Evolutionary conservation across 1,140 invertebrate genomes (phyloP).

Genomic region (Apocrypta bakeri): DNA sequence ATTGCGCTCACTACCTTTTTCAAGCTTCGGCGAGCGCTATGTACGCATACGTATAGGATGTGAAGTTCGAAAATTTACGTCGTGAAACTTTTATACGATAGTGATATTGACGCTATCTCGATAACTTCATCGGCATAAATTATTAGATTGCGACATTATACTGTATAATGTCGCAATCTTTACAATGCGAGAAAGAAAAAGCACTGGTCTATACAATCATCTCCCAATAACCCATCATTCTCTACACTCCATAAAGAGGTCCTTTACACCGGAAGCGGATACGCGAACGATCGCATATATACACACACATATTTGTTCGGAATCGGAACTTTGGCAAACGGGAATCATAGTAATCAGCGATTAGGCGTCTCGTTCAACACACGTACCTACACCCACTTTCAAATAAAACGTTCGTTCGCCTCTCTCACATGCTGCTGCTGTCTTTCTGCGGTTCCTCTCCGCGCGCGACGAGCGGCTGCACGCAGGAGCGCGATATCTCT

Average conservation of each 20-base stretch:
- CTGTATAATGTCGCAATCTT: no score
- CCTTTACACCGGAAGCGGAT: not conserved
- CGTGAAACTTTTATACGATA: no score
- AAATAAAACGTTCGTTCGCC: not conserved
- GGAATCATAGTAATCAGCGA: slow-evolving; percentile 35
- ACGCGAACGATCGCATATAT: not conserved
- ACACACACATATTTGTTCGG: no score
- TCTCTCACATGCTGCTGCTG: slow-evolving; percentile 13
- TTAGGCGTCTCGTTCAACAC: slow-evolving; percentile 41
- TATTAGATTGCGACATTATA: no score
- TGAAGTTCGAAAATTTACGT: slow-evolving; percentile 37
- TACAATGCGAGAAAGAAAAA: slow-evolving; percentile 2
- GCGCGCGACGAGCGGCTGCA: slow-evolving; percentile 35
- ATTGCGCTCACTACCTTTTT: not conserved
- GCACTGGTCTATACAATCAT: no score
- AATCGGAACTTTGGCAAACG: not conserved
- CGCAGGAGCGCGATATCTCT: slow-evolving; percentile 66
- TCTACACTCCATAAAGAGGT: not conserved
- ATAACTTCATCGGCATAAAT: no score
- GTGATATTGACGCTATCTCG: no score
- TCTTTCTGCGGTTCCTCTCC: slow-evolving; percentile 51
- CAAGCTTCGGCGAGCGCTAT: not conserved
- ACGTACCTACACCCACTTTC: not conserved
- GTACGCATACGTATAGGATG: no score
- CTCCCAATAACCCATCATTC: not conserved